Base-by-base conservation (phyloP, 2,888 invertebrate species). In the Clistopyga incitator region DNA sequence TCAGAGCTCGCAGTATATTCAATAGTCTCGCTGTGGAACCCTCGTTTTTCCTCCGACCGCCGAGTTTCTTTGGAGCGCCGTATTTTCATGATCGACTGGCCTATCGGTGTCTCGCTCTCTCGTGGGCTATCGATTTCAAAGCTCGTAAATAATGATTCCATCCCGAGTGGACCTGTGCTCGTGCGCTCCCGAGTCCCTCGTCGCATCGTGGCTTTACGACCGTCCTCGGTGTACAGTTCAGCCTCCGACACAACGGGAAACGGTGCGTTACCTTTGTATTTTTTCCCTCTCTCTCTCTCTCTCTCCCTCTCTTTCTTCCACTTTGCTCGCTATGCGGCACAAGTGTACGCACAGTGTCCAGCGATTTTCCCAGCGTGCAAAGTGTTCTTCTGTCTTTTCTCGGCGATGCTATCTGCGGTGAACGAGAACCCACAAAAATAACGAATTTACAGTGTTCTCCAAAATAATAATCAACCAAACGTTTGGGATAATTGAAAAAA, bases 41-140 rank as follows among this genome's bases (percentile, higher is more conserved):
- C 78, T 85, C 81, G 82, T 84, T 84, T 85, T 85, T 86, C 84
- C 64, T 81, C 56, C 77, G 80, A 82, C 82, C 84, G 70, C 81
- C 64, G 77, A 84, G 78, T 83, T 78, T 83, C 81, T 83, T 82
- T 84, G 78, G 76, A 81, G 74, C 54, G 85, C 86, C 80, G 83
- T 89, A 89, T 90, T 90, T 89, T 89, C 90, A 88, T 91, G 90
- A 91, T 91, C 90, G 90, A 90, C 86, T 87, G 78, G 56, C 38
- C 64, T 18, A 38, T 47, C 76, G 71, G 56, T 56, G 70, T 56
- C 56, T 42, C 59, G 25, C 78, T 76, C 79, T 54, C 74, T 74
- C 70, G 65, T 88, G 34, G 88, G 86, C 88, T 92, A 92, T 92
- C 92, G 91, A 91, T 92, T 92, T 92, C 92, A 91, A 85, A 81